phyloP scores from a whole-genome alignment of 2,113 vertebrate genomes.

The Pedionomus torquatus region DNA sequence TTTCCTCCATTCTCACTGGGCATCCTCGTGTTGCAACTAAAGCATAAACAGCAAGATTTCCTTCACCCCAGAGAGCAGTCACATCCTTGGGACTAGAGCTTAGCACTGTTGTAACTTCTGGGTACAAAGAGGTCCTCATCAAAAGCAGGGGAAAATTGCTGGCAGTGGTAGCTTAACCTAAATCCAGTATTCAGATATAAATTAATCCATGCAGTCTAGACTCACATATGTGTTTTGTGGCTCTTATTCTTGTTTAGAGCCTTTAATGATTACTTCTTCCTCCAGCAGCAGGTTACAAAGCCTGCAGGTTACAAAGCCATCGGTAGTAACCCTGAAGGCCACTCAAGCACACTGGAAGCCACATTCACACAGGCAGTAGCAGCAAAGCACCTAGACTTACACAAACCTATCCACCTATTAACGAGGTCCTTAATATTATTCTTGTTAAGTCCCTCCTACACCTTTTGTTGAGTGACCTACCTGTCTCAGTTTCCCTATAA shows the following conservation, averaged over 20 bases:
- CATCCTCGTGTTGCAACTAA: too few relatives aligned
- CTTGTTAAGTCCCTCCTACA: neutral
- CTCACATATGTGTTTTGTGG: neutral
- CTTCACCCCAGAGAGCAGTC: neutral
- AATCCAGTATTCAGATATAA: neutral
- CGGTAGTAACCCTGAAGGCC: too few relatives aligned
- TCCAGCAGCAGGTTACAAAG: neutral
- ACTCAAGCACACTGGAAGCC: neutral
- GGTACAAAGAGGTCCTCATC: neutral
- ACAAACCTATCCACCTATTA: too few relatives aligned
- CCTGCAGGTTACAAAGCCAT: neutral
- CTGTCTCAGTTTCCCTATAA: neutral
- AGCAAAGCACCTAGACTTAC: too few relatives aligned
- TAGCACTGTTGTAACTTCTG: neutral
- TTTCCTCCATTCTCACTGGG: neutral
- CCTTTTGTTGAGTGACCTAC: neutral
- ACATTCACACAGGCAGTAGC: fast-evolving
- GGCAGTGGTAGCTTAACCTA: neutral
- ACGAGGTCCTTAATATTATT: neutral
- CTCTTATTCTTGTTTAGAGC: neutral
- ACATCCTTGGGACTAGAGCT: neutral
- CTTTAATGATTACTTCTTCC: neutral
- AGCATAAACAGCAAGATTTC: neutral
- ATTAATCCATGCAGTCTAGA: neutral
- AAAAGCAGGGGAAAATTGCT: neutral